phyloP scores from a whole-genome alignment of 1,140 invertebrate species.

The Scaptodrosophila lebanonensis region DNA sequence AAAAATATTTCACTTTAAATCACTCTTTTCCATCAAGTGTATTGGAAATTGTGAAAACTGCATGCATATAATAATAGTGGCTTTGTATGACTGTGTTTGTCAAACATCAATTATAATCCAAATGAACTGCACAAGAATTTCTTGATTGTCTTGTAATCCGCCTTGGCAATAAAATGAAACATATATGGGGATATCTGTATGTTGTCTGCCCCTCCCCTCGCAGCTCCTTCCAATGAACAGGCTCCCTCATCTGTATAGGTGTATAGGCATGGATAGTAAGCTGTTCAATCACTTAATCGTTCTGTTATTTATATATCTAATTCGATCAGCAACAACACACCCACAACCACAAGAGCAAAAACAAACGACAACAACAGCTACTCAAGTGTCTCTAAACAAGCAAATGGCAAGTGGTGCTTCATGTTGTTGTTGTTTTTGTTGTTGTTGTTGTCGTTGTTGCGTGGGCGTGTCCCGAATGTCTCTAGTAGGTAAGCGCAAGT shows the following conservation, averaged over 20 bases:
- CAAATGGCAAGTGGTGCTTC: conserved; percentile 17
- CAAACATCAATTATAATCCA: conserved; percentile 71
- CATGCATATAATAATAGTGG: conserved; percentile 43
- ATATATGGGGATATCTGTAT: conserved; percentile 25
- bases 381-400: too few species aligned
- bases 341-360: too few species aligned
- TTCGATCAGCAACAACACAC: conserved; percentile 54
- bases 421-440: conserved; percentile 16
- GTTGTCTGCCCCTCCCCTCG: background rate
- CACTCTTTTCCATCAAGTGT: too few species aligned
- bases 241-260: background rate
- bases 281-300: conserved; percentile 69
- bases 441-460: conserved; percentile 9
- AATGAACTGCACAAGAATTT: conserved; percentile 63
- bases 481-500: conserved; percentile 61
- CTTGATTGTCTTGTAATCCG: conserved; percentile 47
- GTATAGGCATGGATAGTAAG: conserved; percentile 22
- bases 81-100: background rate
- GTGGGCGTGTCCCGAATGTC: conserved; percentile 44
- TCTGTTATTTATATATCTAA: conserved; percentile 75
- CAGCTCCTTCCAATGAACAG: too few species aligned
- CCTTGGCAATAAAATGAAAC: conserved; percentile 65
- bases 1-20: too few species aligned
- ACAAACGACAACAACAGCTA: conserved; percentile 27
- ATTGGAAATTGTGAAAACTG: too few species aligned